A percentile compares a stretch with the other conserved stretches of the same genome.
These are phyloP conservation scores for Porites cylindrica DNA, from an alignment of 92 coral and sea anemone species.

Conservation along the genomic window DNA sequence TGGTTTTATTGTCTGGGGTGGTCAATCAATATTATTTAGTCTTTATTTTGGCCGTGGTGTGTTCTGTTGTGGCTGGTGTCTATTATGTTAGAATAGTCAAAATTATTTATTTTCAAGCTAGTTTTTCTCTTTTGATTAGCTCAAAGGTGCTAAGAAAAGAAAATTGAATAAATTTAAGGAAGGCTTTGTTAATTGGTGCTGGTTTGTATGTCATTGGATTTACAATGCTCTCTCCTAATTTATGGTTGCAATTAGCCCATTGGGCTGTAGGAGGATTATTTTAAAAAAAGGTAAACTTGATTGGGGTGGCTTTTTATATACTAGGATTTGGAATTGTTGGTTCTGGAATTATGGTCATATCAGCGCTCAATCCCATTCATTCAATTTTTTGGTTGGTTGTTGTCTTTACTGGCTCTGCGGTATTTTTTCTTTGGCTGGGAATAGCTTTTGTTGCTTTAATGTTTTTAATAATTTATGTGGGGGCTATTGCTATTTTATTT, in stretches of 20 bases:
- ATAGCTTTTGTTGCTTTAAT: constrained; percentile 79
- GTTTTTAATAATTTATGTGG: constrained; percentile 82
- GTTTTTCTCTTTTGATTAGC: constrained; percentile 61
- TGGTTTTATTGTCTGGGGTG: constrained; percentile 78
- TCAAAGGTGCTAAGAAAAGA: constrained; percentile 69
- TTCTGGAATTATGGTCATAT: constrained; percentile 86
- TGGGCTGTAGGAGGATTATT: constrained; percentile 78
- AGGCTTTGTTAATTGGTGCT: constrained; percentile 79
- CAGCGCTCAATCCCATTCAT: constrained; percentile 84
- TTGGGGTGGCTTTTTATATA: constrained; percentile 21
- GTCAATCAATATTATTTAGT: constrained; percentile 69
- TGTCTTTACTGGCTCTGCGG: constrained; percentile 82
- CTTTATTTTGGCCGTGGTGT: constrained; percentile 81
- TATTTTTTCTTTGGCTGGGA: constrained; percentile 77
- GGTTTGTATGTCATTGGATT: constrained; percentile 77
- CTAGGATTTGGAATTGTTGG: constrained; percentile 41
- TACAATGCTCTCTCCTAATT: constrained; percentile 72
- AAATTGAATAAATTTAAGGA: constrained; percentile 77
- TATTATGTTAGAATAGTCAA: constrained; percentile 88
- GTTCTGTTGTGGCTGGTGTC: constrained; percentile 87
- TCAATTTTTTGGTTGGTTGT: constrained; percentile 85
- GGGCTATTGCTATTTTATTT: constrained; percentile 82
- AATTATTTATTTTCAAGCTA: constrained; percentile 78
- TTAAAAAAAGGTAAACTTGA: constrained; percentile 44
- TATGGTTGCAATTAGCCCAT: constrained; percentile 71